Conservation (phyloP, 1,140 invertebrate species). For the Manduca sexta region DNA sequence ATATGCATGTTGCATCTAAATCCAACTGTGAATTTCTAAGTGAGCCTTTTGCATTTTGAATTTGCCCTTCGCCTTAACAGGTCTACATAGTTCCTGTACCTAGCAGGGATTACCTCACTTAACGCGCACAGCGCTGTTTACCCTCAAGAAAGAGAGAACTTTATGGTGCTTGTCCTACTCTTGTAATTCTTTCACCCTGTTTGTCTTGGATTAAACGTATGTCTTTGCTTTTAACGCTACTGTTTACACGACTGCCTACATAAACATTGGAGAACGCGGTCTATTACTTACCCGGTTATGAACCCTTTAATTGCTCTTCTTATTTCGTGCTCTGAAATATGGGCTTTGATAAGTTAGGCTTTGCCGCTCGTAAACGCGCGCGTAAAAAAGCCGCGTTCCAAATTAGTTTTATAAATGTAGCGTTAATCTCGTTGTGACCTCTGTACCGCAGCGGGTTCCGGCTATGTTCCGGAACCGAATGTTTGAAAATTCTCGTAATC, state of each 20-base stretch:
- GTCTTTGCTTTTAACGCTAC: constrained; percentile 67
- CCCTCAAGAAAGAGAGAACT: constrained; percentile 36
- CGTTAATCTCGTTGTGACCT: constrained; percentile 39
- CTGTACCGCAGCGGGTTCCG: constrained; percentile 20
- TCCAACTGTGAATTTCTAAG: constrained; percentile 50
- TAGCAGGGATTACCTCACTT: constrained; percentile 58
- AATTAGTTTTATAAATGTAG: constrained; percentile 29
- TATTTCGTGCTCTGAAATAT: constrained; percentile 59
- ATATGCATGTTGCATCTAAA: constrained; percentile 56
- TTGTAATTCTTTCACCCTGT: constrained; percentile 63
- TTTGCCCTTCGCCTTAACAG: constrained; percentile 44
- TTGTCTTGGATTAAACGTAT: constrained; percentile 66
- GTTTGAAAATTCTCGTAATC: too few relatives aligned
- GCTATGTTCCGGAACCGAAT: constrained; percentile 28
- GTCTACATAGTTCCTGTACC: constrained; percentile 35
- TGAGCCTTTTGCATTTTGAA: constrained; percentile 58
- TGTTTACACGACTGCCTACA: constrained; percentile 57
- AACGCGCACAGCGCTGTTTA: constrained; percentile 40
- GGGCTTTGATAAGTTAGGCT: constrained; percentile 43
- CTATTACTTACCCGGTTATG: constrained; percentile 51
- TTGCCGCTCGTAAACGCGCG: constrained; percentile 43
- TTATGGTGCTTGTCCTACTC: constrained; percentile 55
- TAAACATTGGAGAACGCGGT: constrained; percentile 60
- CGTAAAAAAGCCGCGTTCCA: constrained; percentile 25
- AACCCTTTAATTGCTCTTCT: constrained; percentile 56